A percentile compares a stretch with the other conserved stretches of the same genome.
These are phyloP conservation scores for Dascillus cervinus DNA, from an alignment of 2,888 invertebrate species.

Conservation along the genomic window DNA sequence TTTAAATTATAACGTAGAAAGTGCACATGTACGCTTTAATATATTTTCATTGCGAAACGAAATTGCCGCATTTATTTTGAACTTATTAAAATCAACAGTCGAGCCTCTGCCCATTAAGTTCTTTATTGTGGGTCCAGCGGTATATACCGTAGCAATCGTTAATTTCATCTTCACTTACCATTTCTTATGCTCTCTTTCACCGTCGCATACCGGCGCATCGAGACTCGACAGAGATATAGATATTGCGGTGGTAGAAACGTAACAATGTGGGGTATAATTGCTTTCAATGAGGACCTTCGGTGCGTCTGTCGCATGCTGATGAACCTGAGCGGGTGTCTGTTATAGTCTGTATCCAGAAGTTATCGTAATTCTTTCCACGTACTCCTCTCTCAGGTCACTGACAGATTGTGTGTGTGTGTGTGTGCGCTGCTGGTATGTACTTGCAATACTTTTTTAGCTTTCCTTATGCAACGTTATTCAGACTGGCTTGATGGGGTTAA, in stretches of 20 bases:
- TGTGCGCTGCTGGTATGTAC: constrained; percentile 32
- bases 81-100: constrained; percentile 15
- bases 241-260: not conserved
- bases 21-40: too few relatives aligned
- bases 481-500: constrained; percentile 24
- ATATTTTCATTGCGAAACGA: too few relatives aligned
- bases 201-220: too few relatives aligned
- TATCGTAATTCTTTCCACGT: constrained; percentile 28
- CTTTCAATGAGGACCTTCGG: constrained; percentile 13
- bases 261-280: not conserved
- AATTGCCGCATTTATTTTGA: too few relatives aligned
- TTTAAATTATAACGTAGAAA: too few relatives aligned
- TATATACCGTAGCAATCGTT: constrained; percentile 13
- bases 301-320: constrained; percentile 17
- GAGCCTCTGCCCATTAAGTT: constrained; percentile 14
- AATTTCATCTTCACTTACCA: constrained; percentile 1
- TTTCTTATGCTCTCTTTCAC: too few relatives aligned
- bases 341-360: constrained; percentile 8
- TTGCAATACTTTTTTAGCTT: constrained; percentile 27
- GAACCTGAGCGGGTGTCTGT: constrained; percentile 18
- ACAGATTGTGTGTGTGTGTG: constrained; percentile 35
- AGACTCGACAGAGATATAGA: too few relatives aligned
- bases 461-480: constrained; percentile 17
- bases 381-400: constrained; percentile 33
- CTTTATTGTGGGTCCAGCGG: constrained; percentile 13